Conservation (phyloP, 2,113 vertebrate genomes). For the Corydoras maculifer region DNA sequence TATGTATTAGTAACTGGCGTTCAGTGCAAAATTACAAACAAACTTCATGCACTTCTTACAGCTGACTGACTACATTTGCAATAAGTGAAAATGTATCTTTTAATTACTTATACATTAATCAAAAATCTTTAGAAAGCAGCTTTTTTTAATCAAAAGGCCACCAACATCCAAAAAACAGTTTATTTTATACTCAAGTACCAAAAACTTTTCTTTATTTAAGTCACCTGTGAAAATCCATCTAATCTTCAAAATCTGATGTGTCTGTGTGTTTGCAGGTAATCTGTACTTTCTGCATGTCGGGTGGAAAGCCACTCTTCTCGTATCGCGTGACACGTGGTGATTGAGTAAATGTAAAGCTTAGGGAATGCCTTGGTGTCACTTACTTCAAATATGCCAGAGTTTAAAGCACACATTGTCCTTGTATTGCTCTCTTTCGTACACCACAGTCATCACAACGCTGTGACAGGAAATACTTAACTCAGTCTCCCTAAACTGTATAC, state of each 20-base stretch:
- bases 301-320: slow-evolving; percentile 48
- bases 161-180: too few relatives aligned
- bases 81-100: too few relatives aligned
- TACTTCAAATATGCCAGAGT: background rate
- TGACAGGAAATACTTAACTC: slow-evolving; percentile 10
- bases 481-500: slow-evolving; percentile 7
- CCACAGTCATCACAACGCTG: background rate
- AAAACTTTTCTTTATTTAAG: slow-evolving; percentile 16
- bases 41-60: too few relatives aligned
- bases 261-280: slow-evolving; percentile 57
- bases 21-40: too few relatives aligned
- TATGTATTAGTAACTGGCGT: too few relatives aligned
- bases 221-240: slow-evolving; percentile 55
- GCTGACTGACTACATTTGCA: too few relatives aligned
- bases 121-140: too few relatives aligned
- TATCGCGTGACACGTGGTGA: slow-evolving; percentile 28
- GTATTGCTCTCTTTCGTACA: background rate
- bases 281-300: slow-evolving; percentile 44
- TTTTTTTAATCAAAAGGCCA: too few relatives aligned
- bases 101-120: too few relatives aligned
- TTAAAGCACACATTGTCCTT: slow-evolving; percentile 1
- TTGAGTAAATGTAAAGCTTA: background rate
- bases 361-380: background rate
- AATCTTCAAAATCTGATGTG: slow-evolving; percentile 63
- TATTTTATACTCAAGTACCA: too few relatives aligned